Evolutionary conservation across 2,113 vertebrate species (phyloP).

Genomic region (Telmatochromis brachygnathus): DNA sequence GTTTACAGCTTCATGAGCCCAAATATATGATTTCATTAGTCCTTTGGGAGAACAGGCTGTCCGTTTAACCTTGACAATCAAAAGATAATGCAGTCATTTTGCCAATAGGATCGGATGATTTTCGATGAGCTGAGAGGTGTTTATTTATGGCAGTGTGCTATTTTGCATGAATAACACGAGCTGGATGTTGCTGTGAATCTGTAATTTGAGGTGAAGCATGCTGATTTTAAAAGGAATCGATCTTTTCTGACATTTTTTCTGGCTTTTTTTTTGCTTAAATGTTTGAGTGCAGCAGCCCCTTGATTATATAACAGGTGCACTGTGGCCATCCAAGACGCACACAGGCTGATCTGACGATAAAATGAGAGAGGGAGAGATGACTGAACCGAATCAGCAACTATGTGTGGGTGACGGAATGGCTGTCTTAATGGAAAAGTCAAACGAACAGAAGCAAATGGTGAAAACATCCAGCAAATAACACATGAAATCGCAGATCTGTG

Average conservation of each 20-base stretch:
- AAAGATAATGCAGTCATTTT: conserved; percentile 3
- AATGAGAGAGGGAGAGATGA: neutral
- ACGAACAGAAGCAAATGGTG: neutral
- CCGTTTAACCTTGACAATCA: conserved; percentile 31
- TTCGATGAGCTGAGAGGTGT: neutral
- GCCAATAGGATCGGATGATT: neutral
- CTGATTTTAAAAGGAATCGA: neutral
- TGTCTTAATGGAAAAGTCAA: neutral
- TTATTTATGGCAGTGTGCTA: neutral
- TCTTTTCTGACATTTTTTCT: neutral
- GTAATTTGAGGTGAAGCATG: neutral
- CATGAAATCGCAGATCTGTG: neutral
- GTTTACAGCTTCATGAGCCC: conserved; percentile 12
- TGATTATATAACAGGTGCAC: neutral
- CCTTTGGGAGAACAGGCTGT: neutral
- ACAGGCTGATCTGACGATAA: neutral
- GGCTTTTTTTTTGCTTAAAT: neutral
- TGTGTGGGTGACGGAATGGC: neutral
- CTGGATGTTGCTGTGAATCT: neutral
- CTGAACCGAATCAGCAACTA: neutral
- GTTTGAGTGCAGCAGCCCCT: neutral
- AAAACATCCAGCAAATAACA: neutral
- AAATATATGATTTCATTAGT: conserved; percentile 33
- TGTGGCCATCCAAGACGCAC: neutral
- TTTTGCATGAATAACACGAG: neutral